Evolutionary conservation across 2,113 vertebrate genomes (phyloP), one percentile per base, ranked within the genome.

Genomic region (Dryoscopus gambensis): DNA sequence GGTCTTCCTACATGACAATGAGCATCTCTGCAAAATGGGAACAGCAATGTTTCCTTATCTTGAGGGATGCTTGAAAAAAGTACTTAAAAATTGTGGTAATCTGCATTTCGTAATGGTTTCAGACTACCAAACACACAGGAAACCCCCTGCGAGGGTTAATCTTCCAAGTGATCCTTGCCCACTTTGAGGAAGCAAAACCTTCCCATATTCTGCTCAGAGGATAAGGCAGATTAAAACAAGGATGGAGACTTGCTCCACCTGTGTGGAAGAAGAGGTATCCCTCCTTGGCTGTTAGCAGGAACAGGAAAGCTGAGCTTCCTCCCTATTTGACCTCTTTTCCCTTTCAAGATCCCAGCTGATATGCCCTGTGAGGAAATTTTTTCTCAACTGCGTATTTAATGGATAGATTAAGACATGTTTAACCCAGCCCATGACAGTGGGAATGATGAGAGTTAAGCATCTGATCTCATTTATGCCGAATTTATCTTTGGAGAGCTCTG

Each of bases 381-480:
- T 93, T 84, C 76, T 95, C 47, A 70, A 93, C 47, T 90, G 37
- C 2, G 5, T 88, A 46, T 90, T 94, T 93, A 95, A 70, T 90
- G 40, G 71, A 27, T 71, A 94, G 83, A 92, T 95, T 92, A 92
- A 90, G 79, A 84, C 24, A 27, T 52, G 15, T 89, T 95, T 81
- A 87, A 92, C 92, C 64, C 52, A 81, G 44, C 33, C 52, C 16
- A 49, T 57, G 79, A 78, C 69, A 93, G 68, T 68, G 90, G 92
- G 68, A 90, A 60, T 88, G 79, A 90, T 68, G 46, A 39, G 46
- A 96, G 23, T 81, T 92, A 92, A 94, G 71, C 76, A 95, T 93
- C 90, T 97, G 96, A 96, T 90, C 85, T 95, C 93, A 93, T 94
- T 95, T 93, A 93, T 95, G 79, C 47, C 2, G 7, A 86, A 86